Evolutionary conservation across 2,888 invertebrate species (phyloP).

Genomic region (Melanotus villosus): DNA sequence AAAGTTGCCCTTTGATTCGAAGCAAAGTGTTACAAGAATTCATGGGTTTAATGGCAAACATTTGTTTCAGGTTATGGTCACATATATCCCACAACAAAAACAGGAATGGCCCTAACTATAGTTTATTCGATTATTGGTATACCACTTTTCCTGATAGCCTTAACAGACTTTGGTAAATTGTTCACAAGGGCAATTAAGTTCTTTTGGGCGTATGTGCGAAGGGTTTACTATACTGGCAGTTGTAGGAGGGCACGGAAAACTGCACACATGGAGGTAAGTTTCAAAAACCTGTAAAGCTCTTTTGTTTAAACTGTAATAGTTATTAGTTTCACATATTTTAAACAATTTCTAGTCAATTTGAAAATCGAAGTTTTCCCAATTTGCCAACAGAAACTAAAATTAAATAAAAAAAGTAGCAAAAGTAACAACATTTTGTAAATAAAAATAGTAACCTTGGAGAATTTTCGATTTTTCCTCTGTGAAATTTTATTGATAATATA

Average conservation of each 20-base stretch:
- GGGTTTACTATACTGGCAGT: conserved; percentile 89
- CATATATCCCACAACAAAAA: conserved; percentile 90
- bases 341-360: too few species aligned
- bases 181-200: conserved; percentile 93
- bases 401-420: too few species aligned
- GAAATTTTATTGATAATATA: too few species aligned
- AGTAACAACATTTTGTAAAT: too few species aligned
- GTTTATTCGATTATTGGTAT: conserved; percentile 96
- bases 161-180: conserved; percentile 95
- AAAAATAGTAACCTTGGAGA: too few species aligned
- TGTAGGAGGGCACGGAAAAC: conserved; percentile 84
- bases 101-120: conserved; percentile 90
- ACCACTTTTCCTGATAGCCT: conserved; percentile 92
- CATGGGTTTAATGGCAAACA: background rate
- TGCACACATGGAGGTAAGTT: conserved; percentile 78
- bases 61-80: conserved; percentile 92
- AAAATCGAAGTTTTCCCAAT: too few species aligned
- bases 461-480: too few species aligned
- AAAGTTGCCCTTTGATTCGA: too few species aligned
- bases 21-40: background rate
- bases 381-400: too few species aligned
- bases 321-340: too few species aligned
- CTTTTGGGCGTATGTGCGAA: conserved; percentile 87
- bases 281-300: too few species aligned
- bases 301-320: background rate